Evolutionary conservation across 2,888 invertebrate species (phyloP).

Genomic region (Crepidodera aurea): DNA sequence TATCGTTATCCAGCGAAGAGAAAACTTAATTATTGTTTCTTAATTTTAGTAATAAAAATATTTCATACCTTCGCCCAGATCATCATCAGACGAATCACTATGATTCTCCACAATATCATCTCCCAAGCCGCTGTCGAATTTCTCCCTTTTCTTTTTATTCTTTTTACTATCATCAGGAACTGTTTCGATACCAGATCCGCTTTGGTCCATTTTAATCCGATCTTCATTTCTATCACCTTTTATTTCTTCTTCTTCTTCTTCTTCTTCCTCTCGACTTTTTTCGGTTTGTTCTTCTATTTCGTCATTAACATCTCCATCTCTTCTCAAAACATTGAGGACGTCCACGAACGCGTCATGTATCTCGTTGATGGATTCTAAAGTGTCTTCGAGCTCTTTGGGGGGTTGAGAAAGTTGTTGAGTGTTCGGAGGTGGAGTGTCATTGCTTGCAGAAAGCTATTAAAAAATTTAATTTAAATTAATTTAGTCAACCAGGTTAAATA

Average conservation of each 20-base stretch:
- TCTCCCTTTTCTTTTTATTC: constrained; percentile 61
- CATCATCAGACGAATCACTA: constrained; percentile 39
- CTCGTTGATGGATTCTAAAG: constrained; percentile 34
- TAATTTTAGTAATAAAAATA: too few relatives aligned
- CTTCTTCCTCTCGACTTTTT: constrained; percentile 1
- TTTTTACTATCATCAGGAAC: constrained; percentile 21
- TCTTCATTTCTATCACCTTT: background rate
- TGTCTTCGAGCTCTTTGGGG: constrained; percentile 19
- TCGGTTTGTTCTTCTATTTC: constrained; percentile 18
- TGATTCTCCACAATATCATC: constrained; percentile 58
- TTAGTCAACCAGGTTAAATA: too few relatives aligned
- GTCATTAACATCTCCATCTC: constrained; percentile 27
- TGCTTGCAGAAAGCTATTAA: background rate
- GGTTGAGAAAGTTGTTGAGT: constrained; percentile 11
- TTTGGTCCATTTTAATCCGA: constrained; percentile 7
- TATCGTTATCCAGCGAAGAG: too few relatives aligned
- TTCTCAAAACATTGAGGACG: constrained; percentile 38
- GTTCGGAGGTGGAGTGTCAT: background rate
- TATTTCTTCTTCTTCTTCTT: constrained; percentile 8
- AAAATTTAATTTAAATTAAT: background rate
- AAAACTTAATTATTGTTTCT: too few relatives aligned
- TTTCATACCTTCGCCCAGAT: constrained; percentile 33
- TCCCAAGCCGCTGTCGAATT: constrained; percentile 71
- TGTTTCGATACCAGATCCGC: constrained; percentile 23
- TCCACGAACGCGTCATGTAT: constrained; percentile 40